Evolutionary conservation across 2,113 vertebrate species (phyloP).

Genomic region (Pterocles gutturalis): DNA sequence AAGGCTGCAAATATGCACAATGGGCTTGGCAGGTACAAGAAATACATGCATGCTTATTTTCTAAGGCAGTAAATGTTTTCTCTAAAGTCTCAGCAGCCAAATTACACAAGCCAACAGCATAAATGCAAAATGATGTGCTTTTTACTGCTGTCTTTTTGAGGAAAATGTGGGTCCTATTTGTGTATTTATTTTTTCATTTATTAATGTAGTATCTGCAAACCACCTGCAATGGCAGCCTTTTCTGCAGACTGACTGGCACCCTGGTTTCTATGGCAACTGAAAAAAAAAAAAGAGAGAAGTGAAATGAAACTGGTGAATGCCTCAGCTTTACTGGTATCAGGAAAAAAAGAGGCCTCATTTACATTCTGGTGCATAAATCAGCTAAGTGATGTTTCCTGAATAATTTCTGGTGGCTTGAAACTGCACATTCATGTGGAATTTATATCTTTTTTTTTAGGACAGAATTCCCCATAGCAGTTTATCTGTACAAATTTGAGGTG

Average conservation of each 20-base stretch:
- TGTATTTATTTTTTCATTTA: constrained; percentile 5
- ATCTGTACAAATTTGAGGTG: background rate
- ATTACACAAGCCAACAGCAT: background rate
- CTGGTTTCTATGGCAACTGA: constrained; percentile 54
- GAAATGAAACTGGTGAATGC: constrained; percentile 56
- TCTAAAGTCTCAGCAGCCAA: background rate
- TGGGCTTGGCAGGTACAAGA: constrained; percentile 19
- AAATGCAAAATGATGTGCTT: constrained; percentile 18
- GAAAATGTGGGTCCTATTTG: background rate
- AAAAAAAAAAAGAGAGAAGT: background rate
- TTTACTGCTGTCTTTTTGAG: constrained; percentile 22
- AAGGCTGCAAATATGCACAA: constrained; percentile 14
- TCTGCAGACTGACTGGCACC: constrained; percentile 51
- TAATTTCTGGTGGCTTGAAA: constrained; percentile 40
- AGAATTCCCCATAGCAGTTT: background rate
- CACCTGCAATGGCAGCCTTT: constrained; percentile 65
- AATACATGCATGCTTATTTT: background rate
- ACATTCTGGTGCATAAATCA: constrained; percentile 61
- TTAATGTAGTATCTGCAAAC: constrained; percentile 56
- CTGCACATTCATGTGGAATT: background rate
- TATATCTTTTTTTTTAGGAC: background rate
- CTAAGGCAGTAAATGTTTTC: background rate
- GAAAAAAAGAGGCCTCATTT: constrained; percentile 52
- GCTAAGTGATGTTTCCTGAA: constrained; percentile 57
- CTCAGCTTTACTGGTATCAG: constrained; percentile 36